phyloP scores from a whole-genome alignment of 2,113 vertebrate species.

The Rhipidura dahli region DNA sequence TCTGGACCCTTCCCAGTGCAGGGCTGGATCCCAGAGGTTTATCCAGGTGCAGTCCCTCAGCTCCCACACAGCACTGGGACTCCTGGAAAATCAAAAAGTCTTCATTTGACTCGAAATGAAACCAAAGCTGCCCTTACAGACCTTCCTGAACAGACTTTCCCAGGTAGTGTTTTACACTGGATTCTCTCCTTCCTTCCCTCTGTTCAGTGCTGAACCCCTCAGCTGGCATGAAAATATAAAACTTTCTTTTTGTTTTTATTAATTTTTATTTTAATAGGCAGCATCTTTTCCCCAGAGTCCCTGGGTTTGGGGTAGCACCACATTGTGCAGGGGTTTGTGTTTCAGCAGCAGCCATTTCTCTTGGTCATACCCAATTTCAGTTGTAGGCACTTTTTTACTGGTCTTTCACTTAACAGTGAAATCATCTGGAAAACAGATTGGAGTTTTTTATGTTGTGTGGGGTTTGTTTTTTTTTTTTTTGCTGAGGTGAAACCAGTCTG shows the following conservation, averaged over 20 bases:
- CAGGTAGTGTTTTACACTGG: background rate
- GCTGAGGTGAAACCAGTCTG: background rate
- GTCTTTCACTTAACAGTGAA: background rate
- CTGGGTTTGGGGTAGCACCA: background rate
- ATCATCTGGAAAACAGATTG: background rate
- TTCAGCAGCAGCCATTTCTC: background rate
- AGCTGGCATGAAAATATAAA: background rate
- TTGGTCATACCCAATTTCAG: background rate
- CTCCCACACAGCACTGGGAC: background rate
- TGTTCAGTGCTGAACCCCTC: background rate
- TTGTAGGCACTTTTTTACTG: background rate
- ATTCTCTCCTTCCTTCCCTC: background rate
- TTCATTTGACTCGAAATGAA: background rate
- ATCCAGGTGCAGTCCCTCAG: background rate
- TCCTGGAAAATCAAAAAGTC: background rate
- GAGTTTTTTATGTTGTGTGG: background rate
- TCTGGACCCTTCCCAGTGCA: background rate
- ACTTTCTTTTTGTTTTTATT: background rate
- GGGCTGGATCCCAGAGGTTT: background rate
- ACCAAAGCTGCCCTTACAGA: fast-evolving
- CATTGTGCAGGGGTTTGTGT: background rate
- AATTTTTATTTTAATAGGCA: background rate
- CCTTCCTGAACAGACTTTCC: background rate
- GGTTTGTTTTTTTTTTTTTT: background rate
- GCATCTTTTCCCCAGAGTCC: background rate